Base-by-base conservation (phyloP, 2,797 vertebrate species). In the Lophotriccus pileatus region DNA sequence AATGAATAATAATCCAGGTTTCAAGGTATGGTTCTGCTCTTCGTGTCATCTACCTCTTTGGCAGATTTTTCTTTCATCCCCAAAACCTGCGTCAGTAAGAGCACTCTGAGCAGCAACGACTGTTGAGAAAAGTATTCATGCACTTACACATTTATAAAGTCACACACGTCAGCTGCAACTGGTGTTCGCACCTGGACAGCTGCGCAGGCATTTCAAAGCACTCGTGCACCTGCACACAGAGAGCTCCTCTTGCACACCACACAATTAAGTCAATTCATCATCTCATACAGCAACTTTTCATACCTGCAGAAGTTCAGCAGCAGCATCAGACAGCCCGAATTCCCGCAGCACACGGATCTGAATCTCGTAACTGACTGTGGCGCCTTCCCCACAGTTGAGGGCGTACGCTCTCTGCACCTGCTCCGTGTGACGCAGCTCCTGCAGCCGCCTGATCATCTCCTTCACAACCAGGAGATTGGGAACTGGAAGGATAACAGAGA, bases 281-380 rank as follows among this genome's bases (percentile, higher is more conserved):
- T 22, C 28, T n/a, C 16, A 11, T 2, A 20, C 5, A 34, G 30
- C 89, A 59, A 2, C 5, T 36, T 12, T 6, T 32, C 90, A 9
- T 97, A 99, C 99, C 99, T 99, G 99, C 93, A 99, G 90, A 30
- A 99, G 98, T 93, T 99, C 99, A 9, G 99, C 98, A 77, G 99
- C 99, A 60, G 99, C 98, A 8, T 99, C 99, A 4, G 99, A 98
- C 14, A 99, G 98, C 22, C 99, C 98, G 1, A 99, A 99, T 94
- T 99, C 99, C 59, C 99, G 97, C 72, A 99, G 97, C 36, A 99
- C 99, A 2, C 99, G 98, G 66, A 99, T 98, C 98, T 99, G 99
- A 93, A 99, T 98, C 96, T 99, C 99, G 1, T 99, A 99, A 92
- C 99, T 99, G 97, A 99, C 99, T 0, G 99, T 99, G 97, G 99